A percentile compares a stretch with the other conserved stretches of the same genome.
These are phyloP conservation scores for Halictus quadricinctus DNA, from an alignment of 2,888 invertebrate species.

Conservation along the genomic window DNA sequence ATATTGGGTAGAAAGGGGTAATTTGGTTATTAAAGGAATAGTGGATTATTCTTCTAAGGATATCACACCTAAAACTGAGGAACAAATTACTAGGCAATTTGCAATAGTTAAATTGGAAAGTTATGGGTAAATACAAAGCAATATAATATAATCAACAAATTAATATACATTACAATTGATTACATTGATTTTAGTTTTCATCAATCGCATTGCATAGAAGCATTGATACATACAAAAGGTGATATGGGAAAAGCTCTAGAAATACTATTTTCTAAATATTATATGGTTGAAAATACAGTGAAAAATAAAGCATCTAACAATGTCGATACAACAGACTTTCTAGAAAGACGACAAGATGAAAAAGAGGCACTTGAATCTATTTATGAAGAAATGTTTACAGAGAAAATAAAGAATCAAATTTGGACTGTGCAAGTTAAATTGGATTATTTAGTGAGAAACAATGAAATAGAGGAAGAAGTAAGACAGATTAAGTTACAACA, in stretches of 20 bases:
- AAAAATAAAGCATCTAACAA: conserved; percentile 80
- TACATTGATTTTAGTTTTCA: conserved; percentile 87
- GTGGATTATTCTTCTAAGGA: conserved; percentile 87
- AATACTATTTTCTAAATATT: conserved; percentile 89
- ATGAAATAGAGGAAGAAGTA: conserved; percentile 81
- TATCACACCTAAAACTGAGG: conserved; percentile 85
- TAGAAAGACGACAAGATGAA: conserved; percentile 88
- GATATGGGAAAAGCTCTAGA: conserved; percentile 89
- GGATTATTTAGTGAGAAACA: conserved; percentile 86
- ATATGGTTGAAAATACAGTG: conserved; percentile 82
- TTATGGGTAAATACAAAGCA: conserved; percentile 80
- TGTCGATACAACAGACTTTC: conserved; percentile 84
- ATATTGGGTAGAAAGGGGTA: conserved; percentile 91
- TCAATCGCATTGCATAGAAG: conserved; percentile 89
- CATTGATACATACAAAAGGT: conserved; percentile 86
- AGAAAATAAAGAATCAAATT: conserved; percentile 87
- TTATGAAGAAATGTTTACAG: conserved; percentile 88
- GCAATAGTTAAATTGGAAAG: conserved; percentile 89
- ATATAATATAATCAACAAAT: neutral
- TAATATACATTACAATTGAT: conserved; percentile 26
- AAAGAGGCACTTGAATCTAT: conserved; percentile 90
- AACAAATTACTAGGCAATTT: conserved; percentile 87
- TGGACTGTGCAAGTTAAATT: conserved; percentile 89
- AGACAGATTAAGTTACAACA: conserved; percentile 77
- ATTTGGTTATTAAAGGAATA: conserved; percentile 89